These are phyloP conservation scores for Acleris literana DNA, from an alignment of 2,888 invertebrate genomes.

Conservation along the genomic window DNA sequence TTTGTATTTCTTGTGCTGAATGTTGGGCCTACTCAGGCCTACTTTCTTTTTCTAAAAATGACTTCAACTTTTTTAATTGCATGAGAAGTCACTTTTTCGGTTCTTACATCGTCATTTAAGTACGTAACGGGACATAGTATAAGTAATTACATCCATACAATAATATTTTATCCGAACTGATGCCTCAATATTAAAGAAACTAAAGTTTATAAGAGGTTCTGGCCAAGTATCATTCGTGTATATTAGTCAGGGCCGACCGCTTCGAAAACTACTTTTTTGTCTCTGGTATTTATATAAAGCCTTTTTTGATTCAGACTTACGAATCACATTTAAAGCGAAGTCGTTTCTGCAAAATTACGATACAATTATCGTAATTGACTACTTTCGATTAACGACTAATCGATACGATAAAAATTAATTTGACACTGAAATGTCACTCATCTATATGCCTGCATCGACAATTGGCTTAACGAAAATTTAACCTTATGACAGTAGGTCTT, in stretches of 20 bases:
- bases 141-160: not conserved
- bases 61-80: slow-evolving; percentile 21
- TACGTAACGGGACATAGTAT: not conserved
- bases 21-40: not conserved
- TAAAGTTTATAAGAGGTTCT: not conserved
- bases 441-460: too few species aligned
- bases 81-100: slow-evolving; percentile 7
- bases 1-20: not conserved
- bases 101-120: not conserved
- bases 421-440: too few species aligned
- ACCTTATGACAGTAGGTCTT: too few species aligned
- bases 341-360: slow-evolving; percentile 18
- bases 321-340: slow-evolving; percentile 25
- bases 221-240: slow-evolving; percentile 18
- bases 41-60: slow-evolving; percentile 5
- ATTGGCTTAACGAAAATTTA: too few species aligned
- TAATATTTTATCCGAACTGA: not conserved
- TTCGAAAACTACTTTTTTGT: slow-evolving; percentile 36
- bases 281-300: slow-evolving; percentile 28
- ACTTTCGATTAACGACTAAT: too few species aligned
- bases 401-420: too few species aligned
- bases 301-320: slow-evolving; percentile 17
- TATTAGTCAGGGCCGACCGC: slow-evolving; percentile 31
- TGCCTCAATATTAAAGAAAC: not conserved
- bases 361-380: not conserved